These are phyloP conservation scores for Geotrypetes seraphini DNA, from an alignment of 2,797 vertebrate species.

Conservation along the genomic window DNA sequence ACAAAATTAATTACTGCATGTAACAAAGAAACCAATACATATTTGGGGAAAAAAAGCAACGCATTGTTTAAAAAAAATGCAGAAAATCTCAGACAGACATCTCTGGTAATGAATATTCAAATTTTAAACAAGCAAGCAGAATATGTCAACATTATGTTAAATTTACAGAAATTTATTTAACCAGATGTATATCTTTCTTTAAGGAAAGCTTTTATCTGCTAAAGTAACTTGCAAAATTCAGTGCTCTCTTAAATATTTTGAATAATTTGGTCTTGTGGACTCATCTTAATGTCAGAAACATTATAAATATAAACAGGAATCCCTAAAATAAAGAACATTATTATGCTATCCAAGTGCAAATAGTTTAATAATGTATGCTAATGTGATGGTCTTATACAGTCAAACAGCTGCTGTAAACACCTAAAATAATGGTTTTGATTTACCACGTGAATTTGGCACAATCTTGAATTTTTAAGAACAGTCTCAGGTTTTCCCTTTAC, in stretches of 20 bases:
- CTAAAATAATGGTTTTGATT: constrained; percentile 11
- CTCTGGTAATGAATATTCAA: too few species aligned
- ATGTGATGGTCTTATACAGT: constrained; percentile 19
- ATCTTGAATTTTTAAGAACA: constrained; percentile 12
- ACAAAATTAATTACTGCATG: constrained; percentile 55
- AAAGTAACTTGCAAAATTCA: constrained; percentile 49
- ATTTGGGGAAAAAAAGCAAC: constrained; percentile 20
- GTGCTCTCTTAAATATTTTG: constrained; percentile 9
- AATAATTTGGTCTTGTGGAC: too few species aligned
- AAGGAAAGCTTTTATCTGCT: constrained; percentile 7
- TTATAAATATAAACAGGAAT: too few species aligned
- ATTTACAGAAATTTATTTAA: too few species aligned
- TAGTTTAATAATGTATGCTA: constrained; percentile 24
- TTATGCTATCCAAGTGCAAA: constrained; percentile 7
- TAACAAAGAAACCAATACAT: constrained; percentile 27
- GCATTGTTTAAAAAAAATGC: constrained; percentile 9
- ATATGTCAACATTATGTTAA: too few species aligned
- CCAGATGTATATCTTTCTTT: too few species aligned
- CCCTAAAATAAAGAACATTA: constrained; percentile 5
- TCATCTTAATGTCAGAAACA: too few species aligned
- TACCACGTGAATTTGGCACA: constrained; percentile 2
- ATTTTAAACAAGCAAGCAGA: too few species aligned
- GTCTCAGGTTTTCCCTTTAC: not conserved
- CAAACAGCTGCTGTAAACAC: constrained; percentile 14
- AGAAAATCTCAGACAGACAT: too few species aligned